A percentile compares a stretch with the other conserved stretches of the same genome.
phyloP scores from a whole-genome alignment of 2,888 invertebrate species.

The Dryocosmus kuriphilus region DNA sequence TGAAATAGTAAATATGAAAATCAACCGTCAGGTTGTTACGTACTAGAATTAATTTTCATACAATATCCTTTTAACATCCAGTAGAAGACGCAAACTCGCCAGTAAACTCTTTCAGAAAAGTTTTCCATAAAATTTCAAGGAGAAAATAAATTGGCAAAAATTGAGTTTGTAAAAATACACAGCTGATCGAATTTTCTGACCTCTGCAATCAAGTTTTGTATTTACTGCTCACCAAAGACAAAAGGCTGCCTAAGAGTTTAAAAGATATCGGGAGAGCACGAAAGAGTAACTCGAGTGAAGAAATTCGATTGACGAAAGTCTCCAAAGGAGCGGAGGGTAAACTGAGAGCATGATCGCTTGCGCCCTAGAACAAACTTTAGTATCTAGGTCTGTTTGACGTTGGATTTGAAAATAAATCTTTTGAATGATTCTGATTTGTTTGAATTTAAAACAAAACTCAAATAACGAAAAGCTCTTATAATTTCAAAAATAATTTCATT shows the following conservation, averaged over 20 bases:
- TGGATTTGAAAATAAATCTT: background rate
- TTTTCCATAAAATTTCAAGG: background rate
- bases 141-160: background rate
- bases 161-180: background rate
- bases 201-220: background rate
- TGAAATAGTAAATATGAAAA: too few species aligned
- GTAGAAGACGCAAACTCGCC: too few species aligned
- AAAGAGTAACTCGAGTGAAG: background rate
- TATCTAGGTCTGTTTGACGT: background rate
- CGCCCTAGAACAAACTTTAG: background rate
- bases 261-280: background rate
- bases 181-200: background rate
- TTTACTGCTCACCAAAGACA: conserved; percentile 1
- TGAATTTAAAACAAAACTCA: background rate
- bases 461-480: too few species aligned
- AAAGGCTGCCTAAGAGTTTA: background rate
- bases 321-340: background rate
- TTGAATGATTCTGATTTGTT: background rate
- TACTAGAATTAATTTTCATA: too few species aligned
- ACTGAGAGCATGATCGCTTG: background rate
- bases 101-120: too few species aligned
- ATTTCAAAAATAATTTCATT: background rate
- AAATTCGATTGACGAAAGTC: conserved; percentile 21
- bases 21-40: too few species aligned
- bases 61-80: too few species aligned